phyloP scores from a whole-genome alignment of 2,113 vertebrate species.

The Cercopithecus mona region DNA sequence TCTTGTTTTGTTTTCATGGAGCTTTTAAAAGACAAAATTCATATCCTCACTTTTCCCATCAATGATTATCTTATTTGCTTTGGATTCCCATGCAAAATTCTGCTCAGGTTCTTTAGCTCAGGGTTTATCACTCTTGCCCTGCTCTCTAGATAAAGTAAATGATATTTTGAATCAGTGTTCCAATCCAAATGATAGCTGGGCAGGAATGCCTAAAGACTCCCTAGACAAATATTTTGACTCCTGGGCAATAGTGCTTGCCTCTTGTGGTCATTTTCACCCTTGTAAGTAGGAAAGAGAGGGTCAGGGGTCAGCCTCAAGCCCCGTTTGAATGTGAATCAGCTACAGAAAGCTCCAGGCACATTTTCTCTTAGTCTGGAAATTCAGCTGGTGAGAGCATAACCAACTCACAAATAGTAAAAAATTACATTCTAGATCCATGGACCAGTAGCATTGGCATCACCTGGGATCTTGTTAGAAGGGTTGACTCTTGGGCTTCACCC shows the following conservation, averaged over 20 bases:
- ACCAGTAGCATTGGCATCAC: not conserved
- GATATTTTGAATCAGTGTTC: conserved; percentile 31
- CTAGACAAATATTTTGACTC: not conserved
- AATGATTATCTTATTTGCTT: not conserved
- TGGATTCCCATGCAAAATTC: not conserved
- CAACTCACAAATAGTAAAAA: not conserved
- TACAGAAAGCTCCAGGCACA: not conserved
- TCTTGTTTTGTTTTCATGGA: not conserved
- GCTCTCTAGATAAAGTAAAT: not conserved
- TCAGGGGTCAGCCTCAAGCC: not conserved
- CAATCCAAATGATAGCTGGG: not conserved
- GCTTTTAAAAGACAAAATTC: conserved; percentile 7
- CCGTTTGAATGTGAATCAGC: not conserved
- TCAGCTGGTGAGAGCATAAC: not conserved
- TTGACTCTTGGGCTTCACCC: not conserved
- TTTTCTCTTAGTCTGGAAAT: not conserved
- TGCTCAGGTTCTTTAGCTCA: not conserved
- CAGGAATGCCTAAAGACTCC: conserved; percentile 18
- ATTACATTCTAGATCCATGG: not conserved
- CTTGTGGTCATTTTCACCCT: not conserved
- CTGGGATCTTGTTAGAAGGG: not conserved
- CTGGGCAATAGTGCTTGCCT: not conserved
- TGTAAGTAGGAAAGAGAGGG: not conserved
- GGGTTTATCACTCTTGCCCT: not conserved
- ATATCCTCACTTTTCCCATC: not conserved